Conservation (phyloP, 2,797 vertebrate genomes). For the Melanotaenia pygmaea region DNA sequence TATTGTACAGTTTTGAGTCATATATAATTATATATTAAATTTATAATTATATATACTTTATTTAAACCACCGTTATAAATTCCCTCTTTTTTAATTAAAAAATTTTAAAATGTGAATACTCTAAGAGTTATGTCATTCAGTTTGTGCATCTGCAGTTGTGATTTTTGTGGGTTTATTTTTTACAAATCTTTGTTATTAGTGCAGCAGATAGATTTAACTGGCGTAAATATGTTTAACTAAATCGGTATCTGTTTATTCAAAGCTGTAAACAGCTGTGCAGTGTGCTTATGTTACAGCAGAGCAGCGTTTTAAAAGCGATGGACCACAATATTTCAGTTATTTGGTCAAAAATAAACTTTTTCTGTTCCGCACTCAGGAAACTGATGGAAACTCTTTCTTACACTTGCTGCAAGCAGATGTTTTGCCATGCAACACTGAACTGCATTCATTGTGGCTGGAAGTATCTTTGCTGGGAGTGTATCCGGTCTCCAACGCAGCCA, state of each 20-base stretch:
- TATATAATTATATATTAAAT: no score
- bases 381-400: constrained; percentile 37
- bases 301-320: neutral
- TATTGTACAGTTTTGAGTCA: no score
- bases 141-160: neutral
- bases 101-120: no score
- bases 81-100: no score
- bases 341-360: neutral
- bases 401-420: constrained; percentile 41
- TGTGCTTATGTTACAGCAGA: neutral
- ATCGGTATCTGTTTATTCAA: neutral
- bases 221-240: neutral
- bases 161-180: neutral
- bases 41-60: no score
- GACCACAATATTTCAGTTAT: neutral
- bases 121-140: no score
- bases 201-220: neutral
- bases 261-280: neutral
- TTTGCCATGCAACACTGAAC: constrained; percentile 33
- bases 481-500: constrained; percentile 46
- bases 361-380: neutral
- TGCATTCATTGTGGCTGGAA: constrained; percentile 43
- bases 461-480: constrained; percentile 39
- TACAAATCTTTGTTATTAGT: neutral
- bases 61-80: neutral